phyloP scores from a whole-genome alignment of 2,888 invertebrate species.

The Caenorhabditis zanzibari region DNA sequence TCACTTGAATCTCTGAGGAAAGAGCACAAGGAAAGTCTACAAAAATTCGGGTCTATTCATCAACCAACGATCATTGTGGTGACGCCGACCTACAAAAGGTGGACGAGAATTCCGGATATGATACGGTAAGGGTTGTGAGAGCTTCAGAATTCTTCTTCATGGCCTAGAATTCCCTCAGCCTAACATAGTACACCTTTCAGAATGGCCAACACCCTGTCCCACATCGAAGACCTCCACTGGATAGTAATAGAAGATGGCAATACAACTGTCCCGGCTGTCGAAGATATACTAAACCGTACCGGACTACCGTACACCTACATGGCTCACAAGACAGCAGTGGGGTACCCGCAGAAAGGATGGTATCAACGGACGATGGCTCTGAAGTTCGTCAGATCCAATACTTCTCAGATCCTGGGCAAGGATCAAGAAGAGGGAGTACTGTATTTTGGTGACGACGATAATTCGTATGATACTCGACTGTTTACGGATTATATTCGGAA shows the following conservation, averaged over 20 bases:
- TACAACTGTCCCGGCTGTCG: conserved; percentile 40
- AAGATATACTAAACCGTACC: conserved; percentile 62
- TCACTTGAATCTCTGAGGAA: too few relatives aligned
- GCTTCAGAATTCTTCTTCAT: not conserved
- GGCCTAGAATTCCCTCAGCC: not conserved
- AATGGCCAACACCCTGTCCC: conserved; percentile 73
- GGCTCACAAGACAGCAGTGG: conserved; percentile 63
- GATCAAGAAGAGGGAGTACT: conserved; percentile 63
- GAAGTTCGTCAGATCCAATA: conserved; percentile 68
- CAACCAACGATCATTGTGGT: not conserved
- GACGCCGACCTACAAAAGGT: not conserved
- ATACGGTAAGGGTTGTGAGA: not conserved
- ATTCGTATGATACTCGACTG: conserved; percentile 69
- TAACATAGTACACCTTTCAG: conserved; percentile 32
- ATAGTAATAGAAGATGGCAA: conserved; percentile 74
- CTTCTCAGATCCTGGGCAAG: conserved; percentile 38
- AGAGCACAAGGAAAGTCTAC: too few relatives aligned
- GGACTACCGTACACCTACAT: conserved; percentile 69
- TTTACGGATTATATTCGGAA: conserved; percentile 70
- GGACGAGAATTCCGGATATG: not conserved
- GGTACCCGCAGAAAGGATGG: conserved; percentile 78
- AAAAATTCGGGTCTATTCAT: too few relatives aligned
- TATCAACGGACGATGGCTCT: conserved; percentile 76
- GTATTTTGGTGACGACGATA: conserved; percentile 74
- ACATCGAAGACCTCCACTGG: conserved; percentile 75